Percentiles rank a stretch among this genome's conserved stretches.
Conservation (phyloP, 2,113 vertebrate genomes). For the Hemiprocne comata region DNA sequence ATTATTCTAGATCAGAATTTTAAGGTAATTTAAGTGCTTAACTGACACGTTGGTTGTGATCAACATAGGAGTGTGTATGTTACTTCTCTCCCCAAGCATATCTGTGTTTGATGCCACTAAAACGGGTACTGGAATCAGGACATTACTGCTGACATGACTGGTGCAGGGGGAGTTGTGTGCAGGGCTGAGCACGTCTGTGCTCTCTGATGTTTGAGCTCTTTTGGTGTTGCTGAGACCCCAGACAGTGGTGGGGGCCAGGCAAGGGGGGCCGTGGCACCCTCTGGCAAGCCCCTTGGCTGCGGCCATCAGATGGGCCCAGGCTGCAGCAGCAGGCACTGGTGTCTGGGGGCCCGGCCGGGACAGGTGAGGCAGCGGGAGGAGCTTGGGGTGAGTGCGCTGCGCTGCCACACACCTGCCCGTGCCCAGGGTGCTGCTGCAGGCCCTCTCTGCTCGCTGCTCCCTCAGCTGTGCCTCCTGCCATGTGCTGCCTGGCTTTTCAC, state of each 20-base stretch:
- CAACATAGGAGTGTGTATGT: rapidly evolving
- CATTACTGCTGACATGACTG: neutral
- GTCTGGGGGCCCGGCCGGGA: neutral
- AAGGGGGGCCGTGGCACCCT: neutral
- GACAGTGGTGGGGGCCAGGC: rapidly evolving
- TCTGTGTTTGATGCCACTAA: neutral
- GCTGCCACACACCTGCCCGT: neutral
- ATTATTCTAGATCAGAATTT: neutral
- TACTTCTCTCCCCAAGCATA: neutral
- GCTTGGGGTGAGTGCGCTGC: rapidly evolving
- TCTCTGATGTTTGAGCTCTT: neutral
- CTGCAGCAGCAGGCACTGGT: rapidly evolving
- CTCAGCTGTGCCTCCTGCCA: rapidly evolving
- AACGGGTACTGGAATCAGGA: neutral
- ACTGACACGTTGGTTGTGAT: neutral
- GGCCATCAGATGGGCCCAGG: neutral
- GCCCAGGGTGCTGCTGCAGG: neutral
- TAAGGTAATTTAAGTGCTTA: neutral
- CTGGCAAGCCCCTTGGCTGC: neutral
- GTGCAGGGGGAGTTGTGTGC: neutral
- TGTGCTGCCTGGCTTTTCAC: neutral
- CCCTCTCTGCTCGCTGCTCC: rapidly evolving
- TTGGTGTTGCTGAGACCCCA: neutral
- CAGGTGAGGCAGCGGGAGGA: neutral
- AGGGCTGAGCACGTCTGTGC: rapidly evolving